Percentiles rank a stretch among this genome's conserved stretches.
phyloP scores from a whole-genome alignment of 2,113 vertebrate species.

The Zosterops japonicus region DNA sequence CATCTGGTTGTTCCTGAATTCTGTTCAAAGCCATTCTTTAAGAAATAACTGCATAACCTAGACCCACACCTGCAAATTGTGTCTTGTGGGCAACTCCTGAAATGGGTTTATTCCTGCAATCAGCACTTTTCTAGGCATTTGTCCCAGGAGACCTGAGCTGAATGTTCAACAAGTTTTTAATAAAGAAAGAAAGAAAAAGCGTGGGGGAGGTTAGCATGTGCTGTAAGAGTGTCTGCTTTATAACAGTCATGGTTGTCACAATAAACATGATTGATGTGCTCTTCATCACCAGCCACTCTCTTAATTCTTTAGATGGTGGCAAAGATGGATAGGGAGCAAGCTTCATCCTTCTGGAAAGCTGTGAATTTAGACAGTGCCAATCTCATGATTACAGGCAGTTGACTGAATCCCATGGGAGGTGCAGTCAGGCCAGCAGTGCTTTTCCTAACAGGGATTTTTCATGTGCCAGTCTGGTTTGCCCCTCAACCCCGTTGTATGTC shows the following conservation, averaged over 20 bases:
- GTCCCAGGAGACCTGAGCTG: background rate
- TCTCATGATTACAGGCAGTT: slow-evolving; percentile 16
- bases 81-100: background rate
- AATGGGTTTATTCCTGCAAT: background rate
- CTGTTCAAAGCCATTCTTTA: background rate
- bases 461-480: background rate
- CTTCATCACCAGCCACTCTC: slow-evolving; percentile 53
- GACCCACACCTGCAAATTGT: background rate
- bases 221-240: slow-evolving; percentile 59
- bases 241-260: slow-evolving; percentile 60
- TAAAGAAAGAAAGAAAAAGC: background rate
- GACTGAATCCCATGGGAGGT: background rate
- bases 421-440: background rate
- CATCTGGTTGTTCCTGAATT: background rate
- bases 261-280: slow-evolving; percentile 65
- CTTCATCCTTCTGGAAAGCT: slow-evolving; percentile 26
- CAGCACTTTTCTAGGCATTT: background rate
- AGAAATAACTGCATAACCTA: background rate
- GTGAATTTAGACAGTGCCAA: slow-evolving; percentile 38
- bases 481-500: background rate
- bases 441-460: slow-evolving; percentile 4
- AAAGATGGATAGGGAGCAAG: slow-evolving; percentile 48
- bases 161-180: background rate
- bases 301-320: slow-evolving; percentile 50
- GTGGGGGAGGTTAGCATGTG: background rate